Conservation (phyloP, 2,113 vertebrate species). For the Oplegnathus fasciatus region DNA sequence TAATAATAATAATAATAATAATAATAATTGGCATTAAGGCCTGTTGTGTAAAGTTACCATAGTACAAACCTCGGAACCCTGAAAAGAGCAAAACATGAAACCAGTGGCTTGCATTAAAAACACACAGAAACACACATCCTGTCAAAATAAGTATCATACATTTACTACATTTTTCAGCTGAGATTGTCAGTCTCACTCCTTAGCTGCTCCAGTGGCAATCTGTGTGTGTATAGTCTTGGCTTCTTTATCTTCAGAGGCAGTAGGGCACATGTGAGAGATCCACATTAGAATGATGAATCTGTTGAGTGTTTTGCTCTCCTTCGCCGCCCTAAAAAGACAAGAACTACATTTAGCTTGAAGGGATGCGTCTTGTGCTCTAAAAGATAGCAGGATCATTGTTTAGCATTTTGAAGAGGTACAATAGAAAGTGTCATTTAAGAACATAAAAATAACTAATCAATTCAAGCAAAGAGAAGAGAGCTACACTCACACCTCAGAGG, state of each 20-base stretch:
- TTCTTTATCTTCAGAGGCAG: conserved; percentile 40
- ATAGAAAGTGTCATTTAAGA: background rate
- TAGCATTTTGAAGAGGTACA: background rate
- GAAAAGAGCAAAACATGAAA: background rate
- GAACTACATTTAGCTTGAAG: conserved; percentile 9
- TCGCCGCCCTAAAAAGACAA: conserved; percentile 34
- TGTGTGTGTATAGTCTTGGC: background rate
- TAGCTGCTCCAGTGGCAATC: background rate
- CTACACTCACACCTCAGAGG: conserved; percentile 75
- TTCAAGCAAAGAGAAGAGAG: background rate
- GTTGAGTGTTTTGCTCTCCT: background rate
- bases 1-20: too few species aligned
- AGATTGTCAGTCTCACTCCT: background rate
- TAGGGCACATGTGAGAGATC: conserved; percentile 33
- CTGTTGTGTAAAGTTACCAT: background rate
- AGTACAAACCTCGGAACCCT: background rate
- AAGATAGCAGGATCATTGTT: conserved; percentile 18
- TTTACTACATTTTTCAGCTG: background rate
- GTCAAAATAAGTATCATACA: background rate
- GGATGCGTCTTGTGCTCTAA: conserved; percentile 35
- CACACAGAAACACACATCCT: background rate
- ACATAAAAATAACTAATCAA: background rate
- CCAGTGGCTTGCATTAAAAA: background rate
- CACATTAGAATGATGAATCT: conserved; percentile 1
- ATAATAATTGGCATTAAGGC: background rate